Conservation (phyloP, 1,140 invertebrate genomes). For the Drosophila saltans region DNA sequence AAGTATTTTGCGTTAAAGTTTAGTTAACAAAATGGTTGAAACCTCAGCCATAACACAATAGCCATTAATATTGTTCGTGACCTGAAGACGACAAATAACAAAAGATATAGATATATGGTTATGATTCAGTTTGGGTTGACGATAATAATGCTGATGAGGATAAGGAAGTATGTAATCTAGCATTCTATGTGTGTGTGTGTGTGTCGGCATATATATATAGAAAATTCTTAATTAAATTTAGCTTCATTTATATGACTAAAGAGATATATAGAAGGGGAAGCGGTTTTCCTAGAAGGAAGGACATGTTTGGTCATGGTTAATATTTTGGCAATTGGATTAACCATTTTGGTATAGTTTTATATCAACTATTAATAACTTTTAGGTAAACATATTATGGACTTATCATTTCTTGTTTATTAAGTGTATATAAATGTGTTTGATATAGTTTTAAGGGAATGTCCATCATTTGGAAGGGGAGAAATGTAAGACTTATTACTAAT, state of each 20-base stretch:
- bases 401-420: no score
- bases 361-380: no score
- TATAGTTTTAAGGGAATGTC: no score
- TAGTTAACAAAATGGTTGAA: constrained; percentile 63
- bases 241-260: constrained; percentile 45
- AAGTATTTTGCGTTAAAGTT: constrained; percentile 53
- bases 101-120: constrained; percentile 34
- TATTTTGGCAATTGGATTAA: not conserved
- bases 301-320: not conserved
- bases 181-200: constrained; percentile 27
- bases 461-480: no score
- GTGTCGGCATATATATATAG: constrained; percentile 37
- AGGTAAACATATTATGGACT: no score
- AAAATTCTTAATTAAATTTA: constrained; percentile 75
- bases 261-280: no score
- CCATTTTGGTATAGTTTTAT: no score
- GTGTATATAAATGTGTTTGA: no score
- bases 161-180: constrained; percentile 39
- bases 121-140: constrained; percentile 26
- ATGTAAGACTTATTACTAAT: no score
- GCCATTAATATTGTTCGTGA: constrained; percentile 75
- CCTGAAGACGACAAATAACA: constrained; percentile 53
- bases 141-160: constrained; percentile 12
- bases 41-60: constrained; percentile 55
- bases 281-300: constrained; percentile 45